Percentiles rank a stretch among this genome's conserved stretches.
phyloP scores from a whole-genome alignment of 2,113 vertebrate genomes.

The Procapra przewalskii region DNA sequence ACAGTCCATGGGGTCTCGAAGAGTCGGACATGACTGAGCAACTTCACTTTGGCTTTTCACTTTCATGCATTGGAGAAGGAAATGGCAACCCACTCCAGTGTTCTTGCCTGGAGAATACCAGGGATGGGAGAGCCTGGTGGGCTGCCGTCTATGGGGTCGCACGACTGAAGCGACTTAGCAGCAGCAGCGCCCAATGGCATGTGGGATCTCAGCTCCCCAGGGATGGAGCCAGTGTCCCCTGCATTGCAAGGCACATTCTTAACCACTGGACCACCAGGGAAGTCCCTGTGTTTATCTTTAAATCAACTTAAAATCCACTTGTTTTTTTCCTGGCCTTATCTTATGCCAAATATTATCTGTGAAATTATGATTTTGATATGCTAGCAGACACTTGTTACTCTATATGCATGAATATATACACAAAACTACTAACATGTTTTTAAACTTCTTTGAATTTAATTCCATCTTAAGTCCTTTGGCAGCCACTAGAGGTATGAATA shows the following conservation, averaged over 20 bases:
- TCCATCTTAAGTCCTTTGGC: neutral
- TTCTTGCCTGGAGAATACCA: neutral
- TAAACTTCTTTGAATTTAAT: neutral
- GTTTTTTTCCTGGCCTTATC: neutral
- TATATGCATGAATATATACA: neutral
- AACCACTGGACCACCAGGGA: neutral
- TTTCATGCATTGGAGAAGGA: neutral
- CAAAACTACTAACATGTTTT: neutral
- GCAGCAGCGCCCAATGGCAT: neutral
- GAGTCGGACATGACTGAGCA: too few species aligned
- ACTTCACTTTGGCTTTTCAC: too few species aligned
- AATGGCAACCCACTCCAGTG: neutral
- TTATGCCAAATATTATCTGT: neutral
- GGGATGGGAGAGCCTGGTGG: too few species aligned
- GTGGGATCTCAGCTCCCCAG: neutral
- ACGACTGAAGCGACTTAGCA: neutral
- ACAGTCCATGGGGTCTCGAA: accelerated
- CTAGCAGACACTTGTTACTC: neutral
- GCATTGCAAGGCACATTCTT: neutral
- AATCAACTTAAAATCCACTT: neutral
- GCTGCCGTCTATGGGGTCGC: neutral
- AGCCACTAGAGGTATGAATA: neutral
- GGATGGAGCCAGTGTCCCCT: neutral
- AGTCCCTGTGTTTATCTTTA: neutral
- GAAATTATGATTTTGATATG: neutral